Conservation (phyloP, 2,797 vertebrate species). For the Threskiornis aethiopicus region DNA sequence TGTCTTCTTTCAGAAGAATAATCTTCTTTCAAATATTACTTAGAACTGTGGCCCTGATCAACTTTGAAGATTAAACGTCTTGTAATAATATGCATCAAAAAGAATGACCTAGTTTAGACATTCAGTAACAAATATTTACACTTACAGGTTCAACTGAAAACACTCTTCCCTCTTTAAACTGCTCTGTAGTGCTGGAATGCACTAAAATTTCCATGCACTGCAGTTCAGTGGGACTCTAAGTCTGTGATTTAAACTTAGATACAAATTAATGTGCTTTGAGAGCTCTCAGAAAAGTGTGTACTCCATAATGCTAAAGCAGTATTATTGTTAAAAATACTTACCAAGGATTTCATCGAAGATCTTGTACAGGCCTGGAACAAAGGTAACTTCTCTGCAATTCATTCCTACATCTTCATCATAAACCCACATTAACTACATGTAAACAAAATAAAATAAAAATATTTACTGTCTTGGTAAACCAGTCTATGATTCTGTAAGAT, state of each 20-base stretch:
- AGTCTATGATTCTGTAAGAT: background rate
- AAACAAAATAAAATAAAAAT: conserved; percentile 49
- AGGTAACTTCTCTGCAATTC: conserved; percentile 96
- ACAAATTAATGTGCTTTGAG: background rate
- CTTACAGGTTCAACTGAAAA: background rate
- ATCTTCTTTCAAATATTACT: background rate
- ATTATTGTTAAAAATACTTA: conserved; percentile 74
- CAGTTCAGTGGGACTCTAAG: background rate
- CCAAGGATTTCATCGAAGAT: conserved; percentile 99
- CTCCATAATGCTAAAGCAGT: background rate
- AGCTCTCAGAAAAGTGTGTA: background rate
- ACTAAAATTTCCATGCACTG: background rate
- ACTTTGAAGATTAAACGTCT: background rate
- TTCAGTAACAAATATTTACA: background rate
- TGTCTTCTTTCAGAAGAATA: background rate
- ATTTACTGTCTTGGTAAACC: background rate
- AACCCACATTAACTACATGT: conserved; percentile 92
- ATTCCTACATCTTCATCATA: conserved; percentile 97
- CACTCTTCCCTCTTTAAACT: background rate
- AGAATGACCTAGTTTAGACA: background rate
- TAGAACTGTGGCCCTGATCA: background rate
- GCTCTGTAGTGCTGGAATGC: background rate
- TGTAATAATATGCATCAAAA: background rate
- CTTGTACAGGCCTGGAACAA: conserved; percentile 97
- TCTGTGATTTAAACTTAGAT: background rate